Evolutionary conservation across 2,888 invertebrate genomes (phyloP).

Genomic region (Lacanobia wlatinum): DNA sequence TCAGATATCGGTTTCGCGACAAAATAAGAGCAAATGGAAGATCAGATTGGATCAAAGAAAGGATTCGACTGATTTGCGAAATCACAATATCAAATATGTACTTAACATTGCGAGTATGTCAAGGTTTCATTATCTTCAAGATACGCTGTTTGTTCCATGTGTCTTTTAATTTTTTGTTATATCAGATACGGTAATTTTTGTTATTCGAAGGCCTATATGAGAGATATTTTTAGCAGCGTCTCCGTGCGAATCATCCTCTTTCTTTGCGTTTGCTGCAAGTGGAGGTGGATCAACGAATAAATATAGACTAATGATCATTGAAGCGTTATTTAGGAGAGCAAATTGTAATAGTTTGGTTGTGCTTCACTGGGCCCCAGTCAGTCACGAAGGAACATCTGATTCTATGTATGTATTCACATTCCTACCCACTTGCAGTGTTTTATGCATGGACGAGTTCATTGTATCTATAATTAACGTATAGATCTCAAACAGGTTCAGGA

Average conservation of each 20-base stretch:
- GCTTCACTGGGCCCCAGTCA: slow-evolving; percentile 39
- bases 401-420: slow-evolving; percentile 60
- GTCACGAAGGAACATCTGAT: slow-evolving; percentile 42
- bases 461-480: slow-evolving; percentile 55
- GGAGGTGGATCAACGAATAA: slow-evolving; percentile 27
- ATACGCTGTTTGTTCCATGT: slow-evolving; percentile 20
- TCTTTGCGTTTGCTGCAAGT: slow-evolving; percentile 5
- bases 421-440: slow-evolving; percentile 61
- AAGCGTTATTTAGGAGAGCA: slow-evolving; percentile 55
- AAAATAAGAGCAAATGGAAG: background rate
- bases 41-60: background rate
- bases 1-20: background rate
- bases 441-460: slow-evolving; percentile 56
- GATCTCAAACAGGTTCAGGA: slow-evolving; percentile 57
- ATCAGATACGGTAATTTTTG: background rate
- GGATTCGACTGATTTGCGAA: slow-evolving; percentile 14
- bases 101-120: slow-evolving; percentile 6
- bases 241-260: background rate
- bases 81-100: background rate
- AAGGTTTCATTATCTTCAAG: slow-evolving; percentile 46
- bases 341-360: slow-evolving; percentile 40
- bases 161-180: background rate
- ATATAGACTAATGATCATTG: slow-evolving; percentile 38
- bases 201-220: background rate
- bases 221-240: background rate